Percentiles rank a stretch among this genome's conserved stretches.
These are phyloP conservation scores for Penaeus monodon DNA, from an alignment of 2,888 invertebrate species.

Conservation along the genomic window DNA sequence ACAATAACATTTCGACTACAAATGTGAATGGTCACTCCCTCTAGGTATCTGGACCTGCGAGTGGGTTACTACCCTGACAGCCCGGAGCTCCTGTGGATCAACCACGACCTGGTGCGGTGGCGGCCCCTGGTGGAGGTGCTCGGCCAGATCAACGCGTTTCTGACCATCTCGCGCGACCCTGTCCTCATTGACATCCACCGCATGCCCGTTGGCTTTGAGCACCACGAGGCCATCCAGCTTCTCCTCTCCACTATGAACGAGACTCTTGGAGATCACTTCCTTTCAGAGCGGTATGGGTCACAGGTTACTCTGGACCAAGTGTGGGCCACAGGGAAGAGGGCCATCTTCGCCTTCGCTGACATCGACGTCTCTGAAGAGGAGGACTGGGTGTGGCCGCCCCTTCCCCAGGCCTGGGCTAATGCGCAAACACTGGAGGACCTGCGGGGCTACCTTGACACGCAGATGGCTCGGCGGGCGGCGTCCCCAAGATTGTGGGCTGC, in stretches of 20 bases:
- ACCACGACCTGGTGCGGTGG: constrained; percentile 66
- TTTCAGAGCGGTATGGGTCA: constrained; percentile 71
- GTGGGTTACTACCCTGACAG: constrained; percentile 77
- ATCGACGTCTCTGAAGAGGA: constrained; percentile 67
- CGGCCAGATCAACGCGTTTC: constrained; percentile 79
- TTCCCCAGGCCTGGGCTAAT: constrained; percentile 73
- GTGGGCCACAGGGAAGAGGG: constrained; percentile 73
- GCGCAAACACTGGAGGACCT: constrained; percentile 55
- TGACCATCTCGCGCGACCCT: constrained; percentile 75
- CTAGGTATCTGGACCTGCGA: constrained; percentile 81
- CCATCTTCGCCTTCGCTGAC: constrained; percentile 77
- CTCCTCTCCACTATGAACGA: constrained; percentile 50
- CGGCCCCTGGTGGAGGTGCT: constrained; percentile 65
- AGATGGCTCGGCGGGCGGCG: constrained; percentile 47
- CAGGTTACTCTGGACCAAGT: constrained; percentile 76
- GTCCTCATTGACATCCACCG: constrained; percentile 72
- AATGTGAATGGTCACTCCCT: neutral
- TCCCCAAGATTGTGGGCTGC: constrained; percentile 69
- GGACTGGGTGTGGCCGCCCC: constrained; percentile 75
- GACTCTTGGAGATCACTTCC: constrained; percentile 37
- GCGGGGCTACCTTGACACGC: constrained; percentile 42
- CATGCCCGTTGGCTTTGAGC: constrained; percentile 71
- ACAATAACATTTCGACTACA: no score
- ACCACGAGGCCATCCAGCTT: constrained; percentile 38
- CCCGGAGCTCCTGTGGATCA: constrained; percentile 67